These are phyloP conservation scores for Triplophysa bombifrons DNA, from an alignment of 2,797 vertebrate genomes.

Conservation along the genomic window DNA sequence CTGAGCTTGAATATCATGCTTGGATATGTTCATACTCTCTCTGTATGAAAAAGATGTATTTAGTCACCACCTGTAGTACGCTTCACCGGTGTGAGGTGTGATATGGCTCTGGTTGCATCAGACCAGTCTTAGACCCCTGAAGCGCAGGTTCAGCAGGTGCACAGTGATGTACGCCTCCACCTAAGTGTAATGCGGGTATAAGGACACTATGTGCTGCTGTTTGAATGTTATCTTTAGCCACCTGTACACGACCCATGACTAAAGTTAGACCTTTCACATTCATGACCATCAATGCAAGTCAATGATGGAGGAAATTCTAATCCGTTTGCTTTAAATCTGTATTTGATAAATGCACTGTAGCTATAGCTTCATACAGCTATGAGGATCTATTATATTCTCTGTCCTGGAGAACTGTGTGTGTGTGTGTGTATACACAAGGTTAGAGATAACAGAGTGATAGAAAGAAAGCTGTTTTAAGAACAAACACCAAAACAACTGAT, in stretches of 20 bases:
- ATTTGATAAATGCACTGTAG: neutral
- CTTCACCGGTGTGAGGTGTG: too few relatives aligned
- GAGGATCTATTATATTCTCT: neutral
- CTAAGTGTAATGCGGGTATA: constrained; percentile 33
- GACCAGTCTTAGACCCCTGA: too few relatives aligned
- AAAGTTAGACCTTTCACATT: neutral
- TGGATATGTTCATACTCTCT: too few relatives aligned
- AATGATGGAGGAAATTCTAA: neutral
- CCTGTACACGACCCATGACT: neutral
- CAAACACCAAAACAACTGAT: constrained; percentile 10
- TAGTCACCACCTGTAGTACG: too few relatives aligned
- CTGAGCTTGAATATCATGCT: too few relatives aligned
- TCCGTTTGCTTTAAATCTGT: too few relatives aligned
- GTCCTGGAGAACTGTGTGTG: neutral
- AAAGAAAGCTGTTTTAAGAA: constrained; percentile 4
- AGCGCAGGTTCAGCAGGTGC: neutral
- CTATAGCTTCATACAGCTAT: neutral
- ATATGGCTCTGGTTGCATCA: too few relatives aligned
- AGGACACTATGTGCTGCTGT: constrained; percentile 36
- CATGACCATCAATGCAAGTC: neutral
- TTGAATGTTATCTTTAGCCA: constrained; percentile 18
- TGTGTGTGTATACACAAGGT: neutral
- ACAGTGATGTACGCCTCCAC: neutral
- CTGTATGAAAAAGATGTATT: too few relatives aligned
- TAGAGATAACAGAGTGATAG: neutral